Evolutionary conservation across 2,888 invertebrate species (phyloP).

Genomic region (Acanthoscelides obtectus): DNA sequence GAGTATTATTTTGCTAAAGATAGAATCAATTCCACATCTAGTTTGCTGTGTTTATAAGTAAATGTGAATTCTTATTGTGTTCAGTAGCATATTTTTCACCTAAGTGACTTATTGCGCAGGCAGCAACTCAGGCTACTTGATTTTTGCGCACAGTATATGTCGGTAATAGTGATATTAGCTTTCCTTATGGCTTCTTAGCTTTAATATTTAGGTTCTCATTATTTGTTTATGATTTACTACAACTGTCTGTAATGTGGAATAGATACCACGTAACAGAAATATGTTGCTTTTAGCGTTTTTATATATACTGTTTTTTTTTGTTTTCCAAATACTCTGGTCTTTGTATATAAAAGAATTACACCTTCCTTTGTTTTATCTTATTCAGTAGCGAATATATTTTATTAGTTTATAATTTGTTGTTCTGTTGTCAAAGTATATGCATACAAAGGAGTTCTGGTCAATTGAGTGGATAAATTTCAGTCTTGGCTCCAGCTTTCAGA

Average conservation of each 20-base stretch:
- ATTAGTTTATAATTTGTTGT: neutral
- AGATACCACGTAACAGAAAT: neutral
- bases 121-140: neutral
- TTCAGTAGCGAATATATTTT: neutral
- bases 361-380: neutral
- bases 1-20: too few relatives aligned
- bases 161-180: neutral
- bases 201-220: neutral
- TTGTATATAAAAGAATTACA: neutral
- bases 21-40: too few relatives aligned
- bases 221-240: neutral
- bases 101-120: neutral
- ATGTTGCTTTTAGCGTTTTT: neutral
- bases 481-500: too few relatives aligned
- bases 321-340: neutral
- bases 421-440: neutral
- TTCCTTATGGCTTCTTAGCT: neutral
- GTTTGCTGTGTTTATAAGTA: too few relatives aligned
- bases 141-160: neutral
- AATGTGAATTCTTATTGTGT: too few relatives aligned
- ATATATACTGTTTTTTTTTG: neutral
- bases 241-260: neutral
- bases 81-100: too few relatives aligned
- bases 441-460: neutral
- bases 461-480: too few relatives aligned